These are phyloP conservation scores for Varanus salvator DNA, from an alignment of 2,113 vertebrate genomes.

Conservation along the genomic window DNA sequence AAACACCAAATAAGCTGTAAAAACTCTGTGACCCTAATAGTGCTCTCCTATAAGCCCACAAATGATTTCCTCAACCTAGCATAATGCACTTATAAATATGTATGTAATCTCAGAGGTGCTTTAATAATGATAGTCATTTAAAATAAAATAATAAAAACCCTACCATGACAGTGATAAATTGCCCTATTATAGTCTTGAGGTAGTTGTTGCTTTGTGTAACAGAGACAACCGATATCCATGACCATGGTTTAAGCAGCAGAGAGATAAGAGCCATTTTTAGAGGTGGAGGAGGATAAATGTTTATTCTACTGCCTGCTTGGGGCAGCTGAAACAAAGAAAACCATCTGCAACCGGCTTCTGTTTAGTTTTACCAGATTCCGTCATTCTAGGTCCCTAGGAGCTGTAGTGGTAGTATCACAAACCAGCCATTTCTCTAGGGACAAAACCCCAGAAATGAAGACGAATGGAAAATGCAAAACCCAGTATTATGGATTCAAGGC, in stretches of 20 bases:
- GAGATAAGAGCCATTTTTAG: neutral
- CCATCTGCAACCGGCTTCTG: slow-evolving; percentile 1
- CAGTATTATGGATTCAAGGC: neutral
- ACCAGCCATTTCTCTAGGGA: neutral
- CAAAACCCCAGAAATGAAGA: neutral
- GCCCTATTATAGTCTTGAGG: slow-evolving; percentile 21
- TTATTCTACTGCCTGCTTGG: neutral
- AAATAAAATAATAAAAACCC: slow-evolving; percentile 40
- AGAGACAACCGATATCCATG: neutral
- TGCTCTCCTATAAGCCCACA: slow-evolving; percentile 38
- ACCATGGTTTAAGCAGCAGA: slow-evolving; percentile 12
- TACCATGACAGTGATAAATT: slow-evolving; percentile 28
- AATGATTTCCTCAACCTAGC: slow-evolving; percentile 26
- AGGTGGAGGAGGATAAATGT: neutral
- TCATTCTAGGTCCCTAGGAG: neutral
- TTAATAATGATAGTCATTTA: slow-evolving; percentile 48
- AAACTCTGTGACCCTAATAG: slow-evolving; percentile 38
- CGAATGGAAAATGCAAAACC: neutral
- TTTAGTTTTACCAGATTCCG: slow-evolving; percentile 9
- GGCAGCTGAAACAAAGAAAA: slow-evolving; percentile 22
- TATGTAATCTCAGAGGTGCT: slow-evolving; percentile 32
- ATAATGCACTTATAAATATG: slow-evolving; percentile 44
- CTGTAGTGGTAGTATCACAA: neutral
- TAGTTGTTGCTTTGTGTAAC: slow-evolving; percentile 22
- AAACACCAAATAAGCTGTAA: slow-evolving; percentile 37